Base-by-base conservation (phyloP, 2,888 invertebrate species). In the Boloria euphrosyne region DNA sequence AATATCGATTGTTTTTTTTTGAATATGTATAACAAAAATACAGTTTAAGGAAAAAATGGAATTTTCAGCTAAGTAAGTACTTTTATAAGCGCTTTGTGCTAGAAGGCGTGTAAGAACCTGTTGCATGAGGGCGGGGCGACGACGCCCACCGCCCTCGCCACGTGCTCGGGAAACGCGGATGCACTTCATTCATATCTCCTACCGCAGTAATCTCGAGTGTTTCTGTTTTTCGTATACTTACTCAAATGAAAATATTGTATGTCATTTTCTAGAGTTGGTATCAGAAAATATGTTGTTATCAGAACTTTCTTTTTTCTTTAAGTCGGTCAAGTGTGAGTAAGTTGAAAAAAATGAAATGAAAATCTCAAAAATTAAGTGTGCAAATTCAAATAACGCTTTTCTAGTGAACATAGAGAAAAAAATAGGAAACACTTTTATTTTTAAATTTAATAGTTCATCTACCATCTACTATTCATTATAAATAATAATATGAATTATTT, bases 71-170 rank as follows among this genome's bases (percentile, higher is more conserved):
- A 54, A 38, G 44, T 50, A 51, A 65, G 53, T 65, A 59, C 46
- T 59, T 59, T 64, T n/a, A 18, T 47, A 16, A 59, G 52, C 65
- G 65, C 60, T 65, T 38, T 60, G 54, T 52, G 46, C 65, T 54
- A 55, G 60, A 44, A 69, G 69, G 69, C 69, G 69, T 66, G 59
- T 60, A 16, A 57, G 72, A 81, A 90, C 91, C 87, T 91, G 91
- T 91, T 90, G 89, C 87, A 78, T 61, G 80, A 70, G 76, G 91
- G 90, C 89, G 90, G 85, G 79, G 79, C 88, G 80, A 74, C 47
- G 47, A 67, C 90, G 90, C 91, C 90, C 85, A 76, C 79, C 90
- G 90, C 90, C 90, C 85, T 55, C 76, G 75, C 71, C 70, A 68
- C 62, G 66, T 62, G 76, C 68, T 58, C 59, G 47, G 59, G 38